Evolutionary conservation across 35 echinoderm and acorn worm species (phyloP).

Genomic region (Eucidaris tribuloides): DNA sequence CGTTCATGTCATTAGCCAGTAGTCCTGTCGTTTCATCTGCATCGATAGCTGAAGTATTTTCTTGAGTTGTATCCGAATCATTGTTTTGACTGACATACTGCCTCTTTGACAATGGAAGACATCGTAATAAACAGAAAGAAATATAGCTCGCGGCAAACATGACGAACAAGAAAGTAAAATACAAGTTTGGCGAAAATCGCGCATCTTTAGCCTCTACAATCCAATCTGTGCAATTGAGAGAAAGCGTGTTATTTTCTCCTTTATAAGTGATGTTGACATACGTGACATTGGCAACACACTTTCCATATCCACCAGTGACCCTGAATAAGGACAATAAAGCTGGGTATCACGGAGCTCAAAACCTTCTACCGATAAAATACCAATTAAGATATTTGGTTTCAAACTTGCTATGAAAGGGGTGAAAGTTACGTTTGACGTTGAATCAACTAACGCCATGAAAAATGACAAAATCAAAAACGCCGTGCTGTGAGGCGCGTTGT

Average conservation of each 20-base stretch:
- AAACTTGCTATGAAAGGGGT: conserved; percentile 48
- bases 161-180: conserved; percentile 1
- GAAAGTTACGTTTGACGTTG: conserved; percentile 59
- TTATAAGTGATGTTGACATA: neutral
- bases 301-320: conserved; percentile 39
- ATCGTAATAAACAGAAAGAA: neutral
- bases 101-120: neutral
- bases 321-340: conserved; percentile 49
- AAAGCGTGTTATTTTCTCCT: neutral
- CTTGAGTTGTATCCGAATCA: too few species aligned
- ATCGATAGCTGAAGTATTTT: too few species aligned
- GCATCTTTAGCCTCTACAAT: neutral
- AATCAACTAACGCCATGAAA: conserved; percentile 51
- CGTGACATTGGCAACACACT: conserved; percentile 49
- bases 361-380: conserved; percentile 71
- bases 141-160: neutral
- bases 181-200: neutral
- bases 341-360: conserved; percentile 57
- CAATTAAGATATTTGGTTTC: conserved; percentile 37
- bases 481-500: neutral
- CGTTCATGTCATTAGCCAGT: too few species aligned
- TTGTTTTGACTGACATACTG: too few species aligned
- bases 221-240: neutral
- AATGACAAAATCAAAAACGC: conserved; percentile 26
- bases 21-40: too few species aligned